Evolutionary conservation across 2,113 vertebrate genomes (phyloP), one percentile per base, ranked within the genome.

Genomic region (Cephalophus harveyi): DNA sequence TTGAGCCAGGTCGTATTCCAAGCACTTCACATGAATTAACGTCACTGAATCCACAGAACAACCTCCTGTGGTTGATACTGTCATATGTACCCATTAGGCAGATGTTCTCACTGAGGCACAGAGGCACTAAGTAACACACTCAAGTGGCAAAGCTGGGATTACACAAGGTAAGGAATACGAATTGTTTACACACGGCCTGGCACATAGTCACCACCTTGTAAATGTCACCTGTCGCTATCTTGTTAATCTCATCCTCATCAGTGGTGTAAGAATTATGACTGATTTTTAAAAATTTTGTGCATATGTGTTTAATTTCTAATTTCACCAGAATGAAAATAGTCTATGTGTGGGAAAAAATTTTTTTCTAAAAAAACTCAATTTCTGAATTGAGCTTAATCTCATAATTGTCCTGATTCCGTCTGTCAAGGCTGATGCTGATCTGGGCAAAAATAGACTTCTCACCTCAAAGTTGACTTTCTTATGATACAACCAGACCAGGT

Each of bases 301-400:
- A 48, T 16, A 74, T 33, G 9, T 64, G 15, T 62, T 62, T 14
- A 54, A 62, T 71, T 94, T 92, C 16, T 54, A 28, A 86, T 81
- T 79, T 92, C 48, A 71, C 78, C 54, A 28, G 30, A 54, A 79
- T 64, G 12, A 91, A 95, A 87, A 83, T 67, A 79, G 62, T 59
- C 57, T 67, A 28, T 57, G 21, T 48, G 30, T 50, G 7, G 11
- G 36, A 19, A 83, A 6, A 36, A 43, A 4, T 36, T 33, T 0
- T 83, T 60, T 64, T 28, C 10, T 6, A 60, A 43, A 71, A 6
- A 95, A 82, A 78, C 23, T 78, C 21, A 12, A 1, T 85, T 94
- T 93, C 48, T 93, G 82, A 93, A 48, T 27, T 27, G 82, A 95
- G 8, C 55, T 64, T 59, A 7, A 46, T 78, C 25, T 85, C 23